Evolutionary conservation across 37 sponge, comb jelly and placozoan genomes (phyloP).

Genomic region (Spongia lamella): DNA sequence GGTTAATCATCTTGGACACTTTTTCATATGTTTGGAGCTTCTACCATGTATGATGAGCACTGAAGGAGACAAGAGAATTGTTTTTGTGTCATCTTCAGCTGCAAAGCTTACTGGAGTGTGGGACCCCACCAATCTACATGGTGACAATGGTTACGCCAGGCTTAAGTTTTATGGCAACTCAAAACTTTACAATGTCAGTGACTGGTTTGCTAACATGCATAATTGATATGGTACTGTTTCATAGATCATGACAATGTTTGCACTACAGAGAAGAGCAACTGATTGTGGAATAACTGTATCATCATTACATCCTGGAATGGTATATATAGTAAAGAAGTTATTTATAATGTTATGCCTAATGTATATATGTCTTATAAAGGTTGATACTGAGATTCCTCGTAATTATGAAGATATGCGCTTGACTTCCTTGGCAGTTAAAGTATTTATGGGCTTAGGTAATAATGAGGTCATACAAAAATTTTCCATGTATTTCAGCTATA

Average conservation of each 20-base stretch:
- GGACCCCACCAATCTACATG: constrained; percentile 46
- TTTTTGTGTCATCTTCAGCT: constrained; percentile 63
- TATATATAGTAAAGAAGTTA: background rate
- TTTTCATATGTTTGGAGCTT: constrained; percentile 75
- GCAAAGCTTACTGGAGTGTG: constrained; percentile 14
- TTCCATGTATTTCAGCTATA: no score
- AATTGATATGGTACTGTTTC: background rate
- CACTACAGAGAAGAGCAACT: constrained; percentile 60
- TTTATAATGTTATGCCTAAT: background rate
- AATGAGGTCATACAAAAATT: no score
- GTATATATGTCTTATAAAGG: no score
- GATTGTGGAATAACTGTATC: constrained; percentile 63
- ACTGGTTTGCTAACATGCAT: background rate
- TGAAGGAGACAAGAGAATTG: constrained; percentile 68
- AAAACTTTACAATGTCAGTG: constrained; percentile 78
- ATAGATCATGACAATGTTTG: constrained; percentile 57
- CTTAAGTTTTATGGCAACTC: constrained; percentile 48
- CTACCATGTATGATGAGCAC: constrained; percentile 58
- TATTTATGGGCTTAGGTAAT: no score
- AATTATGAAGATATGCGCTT: no score
- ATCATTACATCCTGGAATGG: constrained; percentile 66
- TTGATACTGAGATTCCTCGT: no score
- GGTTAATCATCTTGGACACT: constrained; percentile 78
- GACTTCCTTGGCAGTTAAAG: no score
- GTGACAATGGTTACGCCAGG: constrained; percentile 33